Conservation (phyloP, 2,113 vertebrate species). For the Pterophyllum scalare region DNA sequence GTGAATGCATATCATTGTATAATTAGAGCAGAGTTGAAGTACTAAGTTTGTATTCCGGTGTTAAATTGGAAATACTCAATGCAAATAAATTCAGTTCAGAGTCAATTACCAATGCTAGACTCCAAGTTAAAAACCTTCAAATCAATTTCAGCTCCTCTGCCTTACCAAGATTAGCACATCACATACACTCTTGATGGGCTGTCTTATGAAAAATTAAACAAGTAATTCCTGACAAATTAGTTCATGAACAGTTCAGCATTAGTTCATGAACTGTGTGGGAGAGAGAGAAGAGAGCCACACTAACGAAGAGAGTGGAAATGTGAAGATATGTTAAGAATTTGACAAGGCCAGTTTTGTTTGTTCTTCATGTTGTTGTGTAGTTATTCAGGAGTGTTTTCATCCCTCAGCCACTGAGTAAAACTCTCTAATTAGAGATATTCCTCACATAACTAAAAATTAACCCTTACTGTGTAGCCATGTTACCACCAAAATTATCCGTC, state of each 20-base stretch:
- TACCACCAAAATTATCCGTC: neutral
- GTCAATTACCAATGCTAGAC: constrained; percentile 79
- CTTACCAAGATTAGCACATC: constrained; percentile 72
- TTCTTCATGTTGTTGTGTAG: constrained; percentile 18
- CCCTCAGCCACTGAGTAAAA: neutral
- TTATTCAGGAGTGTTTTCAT: constrained; percentile 9
- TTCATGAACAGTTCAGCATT: constrained; percentile 59
- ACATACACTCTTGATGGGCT: constrained; percentile 53
- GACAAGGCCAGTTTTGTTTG: neutral
- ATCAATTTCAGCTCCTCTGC: constrained; percentile 78
- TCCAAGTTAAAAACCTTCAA: constrained; percentile 75
- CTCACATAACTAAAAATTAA: neutral
- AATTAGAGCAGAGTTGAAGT: constrained; percentile 82
- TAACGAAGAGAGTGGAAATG: neutral
- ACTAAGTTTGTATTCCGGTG: constrained; percentile 78
- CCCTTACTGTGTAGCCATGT: neutral
- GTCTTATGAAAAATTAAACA: constrained; percentile 66
- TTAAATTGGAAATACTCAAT: constrained; percentile 83
- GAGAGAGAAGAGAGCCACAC: neutral
- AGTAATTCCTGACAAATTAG: constrained; percentile 70
- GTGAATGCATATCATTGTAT: constrained; percentile 82
- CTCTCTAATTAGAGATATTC: neutral
- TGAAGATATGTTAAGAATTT: neutral
- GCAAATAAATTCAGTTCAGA: constrained; percentile 83
- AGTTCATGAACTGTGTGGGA: constrained; percentile 57